These are phyloP conservation scores for Irena cyanogastra DNA, from an alignment of 2,113 vertebrate genomes.

Conservation along the genomic window DNA sequence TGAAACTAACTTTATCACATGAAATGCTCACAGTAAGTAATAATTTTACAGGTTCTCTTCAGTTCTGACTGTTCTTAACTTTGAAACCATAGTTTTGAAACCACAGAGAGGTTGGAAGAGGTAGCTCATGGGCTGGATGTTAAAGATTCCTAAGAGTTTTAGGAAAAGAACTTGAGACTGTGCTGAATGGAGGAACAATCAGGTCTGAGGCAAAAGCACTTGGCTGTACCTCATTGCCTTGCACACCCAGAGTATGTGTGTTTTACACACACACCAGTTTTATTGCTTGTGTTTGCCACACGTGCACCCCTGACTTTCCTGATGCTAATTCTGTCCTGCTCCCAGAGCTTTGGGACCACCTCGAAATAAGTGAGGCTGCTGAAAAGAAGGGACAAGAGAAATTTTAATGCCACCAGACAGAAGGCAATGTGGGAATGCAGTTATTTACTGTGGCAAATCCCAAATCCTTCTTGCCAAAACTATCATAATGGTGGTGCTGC, in stretches of 20 bases:
- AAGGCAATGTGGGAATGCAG: background rate
- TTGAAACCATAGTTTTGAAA: background rate
- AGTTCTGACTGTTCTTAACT: background rate
- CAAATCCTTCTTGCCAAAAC: background rate
- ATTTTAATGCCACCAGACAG: background rate
- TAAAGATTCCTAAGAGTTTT: background rate
- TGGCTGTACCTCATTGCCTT: background rate
- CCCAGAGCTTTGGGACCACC: background rate
- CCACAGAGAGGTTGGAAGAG: fast-evolving
- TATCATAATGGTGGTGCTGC: background rate
- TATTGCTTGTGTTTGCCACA: background rate
- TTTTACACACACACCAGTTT: background rate
- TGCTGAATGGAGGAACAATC: too few relatives aligned
- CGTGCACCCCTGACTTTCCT: fast-evolving
- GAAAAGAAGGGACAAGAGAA: background rate
- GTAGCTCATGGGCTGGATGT: background rate
- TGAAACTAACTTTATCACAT: background rate
- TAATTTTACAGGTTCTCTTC: background rate
- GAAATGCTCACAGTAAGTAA: background rate
- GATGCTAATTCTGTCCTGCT: background rate
- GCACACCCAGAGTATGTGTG: background rate
- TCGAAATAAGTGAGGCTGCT: background rate
- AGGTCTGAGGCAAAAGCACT: background rate
- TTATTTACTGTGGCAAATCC: background rate
- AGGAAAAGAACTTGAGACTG: background rate